Evolutionary conservation across 2,113 vertebrate genomes (phyloP).

Genomic region (Myiopsitta monachus): DNA sequence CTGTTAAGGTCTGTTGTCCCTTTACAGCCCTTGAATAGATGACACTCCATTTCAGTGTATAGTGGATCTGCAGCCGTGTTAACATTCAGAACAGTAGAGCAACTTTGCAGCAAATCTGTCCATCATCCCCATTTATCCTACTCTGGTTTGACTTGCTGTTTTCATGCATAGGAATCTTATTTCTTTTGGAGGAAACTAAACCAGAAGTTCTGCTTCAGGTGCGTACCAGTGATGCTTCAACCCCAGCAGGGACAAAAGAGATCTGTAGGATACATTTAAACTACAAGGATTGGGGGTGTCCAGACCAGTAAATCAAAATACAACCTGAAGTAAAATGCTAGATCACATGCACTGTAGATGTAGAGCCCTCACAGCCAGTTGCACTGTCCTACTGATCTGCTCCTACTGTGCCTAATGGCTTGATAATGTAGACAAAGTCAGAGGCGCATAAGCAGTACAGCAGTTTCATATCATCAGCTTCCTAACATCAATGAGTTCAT

Average conservation of each 20-base stretch:
- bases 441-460: not conserved
- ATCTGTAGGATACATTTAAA: not conserved
- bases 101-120: not conserved
- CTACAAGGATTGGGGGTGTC: not conserved
- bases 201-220: not conserved
- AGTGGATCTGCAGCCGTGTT: not conserved
- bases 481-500: slow-evolving; percentile 26
- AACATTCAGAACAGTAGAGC: not conserved
- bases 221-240: not conserved
- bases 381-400: not conserved
- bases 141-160: not conserved
- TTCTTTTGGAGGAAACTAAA: not conserved
- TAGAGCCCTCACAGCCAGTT: not conserved
- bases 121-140: not conserved
- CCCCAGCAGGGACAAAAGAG: not conserved
- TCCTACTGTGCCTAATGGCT: not conserved
- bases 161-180: accelerated
- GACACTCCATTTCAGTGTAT: not conserved
- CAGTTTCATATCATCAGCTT: slow-evolving; percentile 3
- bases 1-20: not conserved
- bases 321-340: not conserved
- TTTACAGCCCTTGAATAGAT: not conserved
- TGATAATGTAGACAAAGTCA: not conserved
- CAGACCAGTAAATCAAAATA: not conserved
- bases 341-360: not conserved